Conservation (phyloP, 1,140 invertebrate genomes). For the Drosophila tristis region DNA sequence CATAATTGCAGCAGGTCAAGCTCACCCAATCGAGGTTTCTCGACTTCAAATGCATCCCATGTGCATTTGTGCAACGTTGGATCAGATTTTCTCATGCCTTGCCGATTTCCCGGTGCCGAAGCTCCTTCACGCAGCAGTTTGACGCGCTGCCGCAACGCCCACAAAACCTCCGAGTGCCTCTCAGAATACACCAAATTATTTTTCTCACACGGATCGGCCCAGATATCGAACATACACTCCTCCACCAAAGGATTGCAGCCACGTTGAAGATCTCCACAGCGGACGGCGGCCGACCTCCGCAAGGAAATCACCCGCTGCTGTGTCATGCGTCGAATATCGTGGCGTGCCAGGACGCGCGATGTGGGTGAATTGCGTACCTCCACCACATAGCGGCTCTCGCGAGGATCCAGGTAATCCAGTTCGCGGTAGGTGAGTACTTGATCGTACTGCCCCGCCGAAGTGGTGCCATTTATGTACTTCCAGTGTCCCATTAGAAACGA, state of each 20-base stretch:
- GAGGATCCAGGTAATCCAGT: conserved; percentile 59
- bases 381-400: conserved; percentile 83
- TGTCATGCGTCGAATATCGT: conserved; percentile 48
- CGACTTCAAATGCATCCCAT: conserved; percentile 56
- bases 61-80: conserved; percentile 62
- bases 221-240: conserved; percentile 91
- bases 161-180: conserved; percentile 42
- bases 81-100: conserved; percentile 31
- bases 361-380: conserved; percentile 85
- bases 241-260: conserved; percentile 84
- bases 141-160: conserved; percentile 40
- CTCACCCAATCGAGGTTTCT: conserved; percentile 34
- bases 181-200: conserved; percentile 87
- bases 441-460: conserved; percentile 84
- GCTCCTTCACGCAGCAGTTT: conserved; percentile 34
- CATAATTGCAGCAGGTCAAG: no score
- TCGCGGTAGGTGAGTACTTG: conserved; percentile 84
- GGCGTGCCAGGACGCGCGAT: conserved; percentile 47
- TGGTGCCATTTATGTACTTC: conserved; percentile 90
- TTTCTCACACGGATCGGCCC: conserved; percentile 91
- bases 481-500: conserved; percentile 88
- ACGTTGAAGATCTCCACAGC: conserved; percentile 59
- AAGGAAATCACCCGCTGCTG: conserved; percentile 78
- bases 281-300: conserved; percentile 84
- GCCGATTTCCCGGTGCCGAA: conserved; percentile 32